phyloP scores from a whole-genome alignment of 2,113 vertebrate genomes.

The Progne subis region DNA sequence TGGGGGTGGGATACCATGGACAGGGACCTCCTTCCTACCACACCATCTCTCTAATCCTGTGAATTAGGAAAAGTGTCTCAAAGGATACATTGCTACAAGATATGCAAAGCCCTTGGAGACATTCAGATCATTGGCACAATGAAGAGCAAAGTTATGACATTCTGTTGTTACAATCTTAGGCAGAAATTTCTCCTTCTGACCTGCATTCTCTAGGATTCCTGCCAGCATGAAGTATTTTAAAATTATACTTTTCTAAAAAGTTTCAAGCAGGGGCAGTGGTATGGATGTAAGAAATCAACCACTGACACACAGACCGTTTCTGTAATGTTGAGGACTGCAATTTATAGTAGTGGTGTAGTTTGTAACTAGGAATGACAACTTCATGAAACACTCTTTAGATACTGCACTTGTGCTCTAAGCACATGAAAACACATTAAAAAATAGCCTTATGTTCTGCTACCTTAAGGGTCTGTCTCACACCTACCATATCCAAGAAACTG shows the following conservation, averaged over 20 bases:
- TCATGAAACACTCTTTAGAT: constrained; percentile 1
- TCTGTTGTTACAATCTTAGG: not conserved
- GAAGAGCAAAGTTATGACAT: not conserved
- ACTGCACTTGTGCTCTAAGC: not conserved
- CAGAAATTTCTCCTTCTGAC: not conserved
- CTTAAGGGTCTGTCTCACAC: constrained; percentile 7
- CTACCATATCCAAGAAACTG: constrained; percentile 6
- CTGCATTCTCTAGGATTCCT: not conserved
- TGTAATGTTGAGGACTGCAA: not conserved
- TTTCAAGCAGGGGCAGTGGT: not conserved
- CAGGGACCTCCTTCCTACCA: not conserved
- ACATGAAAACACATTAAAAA: not conserved
- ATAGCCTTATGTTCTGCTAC: not conserved
- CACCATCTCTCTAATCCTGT: accelerated
- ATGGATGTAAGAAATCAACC: not conserved
- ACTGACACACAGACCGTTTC: not conserved
- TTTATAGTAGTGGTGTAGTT: constrained; percentile 4
- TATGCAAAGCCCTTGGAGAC: not conserved
- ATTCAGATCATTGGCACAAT: not conserved
- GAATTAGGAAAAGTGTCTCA: not conserved
- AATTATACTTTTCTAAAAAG: not conserved
- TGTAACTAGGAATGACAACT: constrained; percentile 6
- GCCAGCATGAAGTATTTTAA: not conserved
- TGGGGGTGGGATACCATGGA: not conserved
- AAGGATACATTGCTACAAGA: not conserved